A percentile compares a stretch with the other conserved stretches of the same genome.
These are phyloP conservation scores for Sebastes vulpes DNA, from an alignment of 2,797 vertebrate genomes.

Conservation along the genomic window DNA sequence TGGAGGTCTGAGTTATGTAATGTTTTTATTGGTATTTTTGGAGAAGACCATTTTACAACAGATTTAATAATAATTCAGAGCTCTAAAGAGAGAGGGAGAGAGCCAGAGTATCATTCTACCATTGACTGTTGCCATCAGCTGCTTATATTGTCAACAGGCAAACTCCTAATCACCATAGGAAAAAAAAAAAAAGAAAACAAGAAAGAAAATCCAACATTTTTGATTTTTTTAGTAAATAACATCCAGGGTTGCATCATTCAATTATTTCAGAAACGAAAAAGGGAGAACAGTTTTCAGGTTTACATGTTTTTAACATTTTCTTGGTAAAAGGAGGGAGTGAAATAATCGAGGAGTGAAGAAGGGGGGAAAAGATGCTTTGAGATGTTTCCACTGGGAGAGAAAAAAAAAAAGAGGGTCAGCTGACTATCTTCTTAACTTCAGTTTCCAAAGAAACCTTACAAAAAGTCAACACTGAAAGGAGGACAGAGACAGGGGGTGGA, in stretches of 20 bases:
- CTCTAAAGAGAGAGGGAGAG: constrained; percentile 92
- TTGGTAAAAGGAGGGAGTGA: constrained; percentile 89
- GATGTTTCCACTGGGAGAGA: constrained; percentile 56
- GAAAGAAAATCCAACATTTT: constrained; percentile 75
- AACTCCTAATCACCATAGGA: constrained; percentile 93
- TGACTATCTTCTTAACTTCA: constrained; percentile 87
- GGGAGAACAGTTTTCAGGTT: constrained; percentile 64
- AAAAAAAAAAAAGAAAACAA: constrained; percentile 60
- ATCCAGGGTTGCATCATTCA: constrained; percentile 84
- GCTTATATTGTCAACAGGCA: constrained; percentile 91
- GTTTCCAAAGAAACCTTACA: constrained; percentile 92
- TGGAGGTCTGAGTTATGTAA: constrained; percentile 84
- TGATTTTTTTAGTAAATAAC: constrained; percentile 80
- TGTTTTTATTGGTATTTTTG: constrained; percentile 85
- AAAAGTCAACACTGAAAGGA: constrained; percentile 85
- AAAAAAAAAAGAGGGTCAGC: constrained; percentile 83
- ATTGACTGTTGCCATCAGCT: constrained; percentile 74
- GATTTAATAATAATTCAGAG: constrained; percentile 96
- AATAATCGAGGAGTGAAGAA: constrained; percentile 76
- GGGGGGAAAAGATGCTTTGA: constrained; percentile 40
- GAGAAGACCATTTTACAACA: constrained; percentile 92
- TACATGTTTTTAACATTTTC: constrained; percentile 77
- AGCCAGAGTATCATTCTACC: constrained; percentile 91
- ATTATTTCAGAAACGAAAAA: constrained; percentile 75
- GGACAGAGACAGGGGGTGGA: constrained; percentile 56